Evolutionary conservation across 2,888 invertebrate genomes (phyloP).

Genomic region (Parnassius mnemosyne): DNA sequence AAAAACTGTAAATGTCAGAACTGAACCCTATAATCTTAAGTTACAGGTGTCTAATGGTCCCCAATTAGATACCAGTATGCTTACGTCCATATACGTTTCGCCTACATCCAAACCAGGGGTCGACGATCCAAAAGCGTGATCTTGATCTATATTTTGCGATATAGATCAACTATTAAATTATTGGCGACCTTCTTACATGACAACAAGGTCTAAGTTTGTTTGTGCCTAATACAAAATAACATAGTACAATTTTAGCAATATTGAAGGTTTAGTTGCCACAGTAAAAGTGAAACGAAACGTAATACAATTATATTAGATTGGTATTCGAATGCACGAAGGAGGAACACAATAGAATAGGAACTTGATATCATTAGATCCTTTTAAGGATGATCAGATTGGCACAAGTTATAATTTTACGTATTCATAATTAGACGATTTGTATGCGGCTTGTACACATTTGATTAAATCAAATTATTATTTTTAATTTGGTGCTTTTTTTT

Average conservation of each 20-base stretch:
- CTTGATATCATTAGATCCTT: constrained; percentile 5
- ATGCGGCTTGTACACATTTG: constrained; percentile 2
- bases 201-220: constrained; percentile 6
- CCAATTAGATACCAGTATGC: not conserved
- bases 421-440: constrained; percentile 19
- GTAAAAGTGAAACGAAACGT: not conserved
- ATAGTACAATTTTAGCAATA: not conserved
- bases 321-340: constrained; percentile 1
- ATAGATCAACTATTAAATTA: not conserved
- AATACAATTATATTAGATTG: not conserved
- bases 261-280: not conserved
- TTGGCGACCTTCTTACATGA: not conserved
- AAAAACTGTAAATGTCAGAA: not conserved
- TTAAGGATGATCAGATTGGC: constrained; percentile 8
- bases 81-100: constrained; percentile 14
- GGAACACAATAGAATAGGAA: not conserved
- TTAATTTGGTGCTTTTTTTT: not conserved
- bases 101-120: constrained; percentile 13
- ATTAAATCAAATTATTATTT: not conserved
- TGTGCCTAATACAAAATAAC: not conserved
- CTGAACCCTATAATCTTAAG: not conserved
- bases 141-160: constrained; percentile 21
- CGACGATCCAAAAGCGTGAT: constrained; percentile 22
- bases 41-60: not conserved
- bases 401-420: not conserved